These are phyloP conservation scores for Lasiurus cinereus DNA, from an alignment of 2,113 vertebrate species.

Conservation along the genomic window DNA sequence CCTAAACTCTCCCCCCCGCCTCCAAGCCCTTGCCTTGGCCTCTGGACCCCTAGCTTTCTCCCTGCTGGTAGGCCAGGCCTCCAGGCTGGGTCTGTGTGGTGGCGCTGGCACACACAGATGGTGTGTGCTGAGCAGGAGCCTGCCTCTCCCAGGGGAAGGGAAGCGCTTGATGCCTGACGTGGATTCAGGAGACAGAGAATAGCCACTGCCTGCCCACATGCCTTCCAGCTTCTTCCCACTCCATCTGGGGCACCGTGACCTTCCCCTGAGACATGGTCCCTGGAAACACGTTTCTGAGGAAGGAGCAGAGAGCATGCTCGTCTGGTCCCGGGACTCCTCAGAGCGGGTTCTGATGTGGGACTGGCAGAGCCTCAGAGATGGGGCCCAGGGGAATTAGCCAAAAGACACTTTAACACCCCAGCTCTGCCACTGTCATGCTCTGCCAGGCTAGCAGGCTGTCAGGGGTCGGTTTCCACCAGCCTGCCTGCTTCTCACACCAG, in stretches of 20 bases:
- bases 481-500: not conserved
- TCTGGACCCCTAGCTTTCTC: not conserved
- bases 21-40: not conserved
- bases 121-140: not conserved
- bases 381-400: no score
- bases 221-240: not conserved
- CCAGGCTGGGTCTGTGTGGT: not conserved
- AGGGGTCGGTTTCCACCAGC: not conserved
- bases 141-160: not conserved
- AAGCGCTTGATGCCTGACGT: not conserved
- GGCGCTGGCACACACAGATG: not conserved
- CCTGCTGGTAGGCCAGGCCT: no score
- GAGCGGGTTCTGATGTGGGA: not conserved
- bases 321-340: not conserved
- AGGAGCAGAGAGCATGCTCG: not conserved
- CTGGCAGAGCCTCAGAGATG: not conserved
- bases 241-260: not conserved
- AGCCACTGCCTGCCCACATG: no score
- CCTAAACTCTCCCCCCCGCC: not conserved
- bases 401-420: not conserved
- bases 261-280: not conserved
- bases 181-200: not conserved
- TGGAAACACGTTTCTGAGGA: not conserved
- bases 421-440: not conserved
- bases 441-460: not conserved